Evolutionary conservation across 2,797 vertebrate genomes (phyloP), one percentile per base, ranked within the genome.

Genomic region (Microchirus variegatus): DNA sequence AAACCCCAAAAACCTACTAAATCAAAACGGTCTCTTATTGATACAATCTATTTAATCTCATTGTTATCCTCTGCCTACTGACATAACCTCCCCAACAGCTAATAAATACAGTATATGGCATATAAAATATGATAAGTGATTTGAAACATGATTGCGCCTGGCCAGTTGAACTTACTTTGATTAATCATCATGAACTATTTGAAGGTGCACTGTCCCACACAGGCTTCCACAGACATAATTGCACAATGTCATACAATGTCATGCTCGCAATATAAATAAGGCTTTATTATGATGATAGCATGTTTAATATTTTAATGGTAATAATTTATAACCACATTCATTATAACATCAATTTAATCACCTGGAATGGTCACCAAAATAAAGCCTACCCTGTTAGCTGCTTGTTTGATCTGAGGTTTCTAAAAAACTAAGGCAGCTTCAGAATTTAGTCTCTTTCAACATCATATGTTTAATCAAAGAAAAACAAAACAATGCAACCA

Each of bases 331-430:
- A 49, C 45, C 14, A 15, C 12, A 36, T 42, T 57, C 13, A 49
- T 59, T 48, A 13, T 13, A 4, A 53, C 51, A 45, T 56, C 17
- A 17, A 17, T 67, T 48, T 62, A 47, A 78, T 64, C 41, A 51
- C 8, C 2, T 43, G 14, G 18, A 10, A 53, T 22, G 19, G 19
- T 22, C 19, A 22, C 19, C 26, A 5, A 31, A 31, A 31, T 4
- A 31, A 31, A 31, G 31, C 8, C 8, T 5, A 31, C 31, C 5
- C 31, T 31, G 31, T 31, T 5, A 31, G 31, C 31, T 31, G 31
- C 31, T 31, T 22, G 22, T 22, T 22, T 22, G 22, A 22, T 22
- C 2, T 3, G 22, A 22, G 22, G 22, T 22, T 37, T 37, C 36
- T 4, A 5, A 37, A 37, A 37, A 37, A 37, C 36, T 11, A 37